A percentile compares a stretch with the other conserved stretches of the same genome.
Conservation (phyloP, 2,113 vertebrate genomes). For the Phalacrocorax brasilianus region DNA sequence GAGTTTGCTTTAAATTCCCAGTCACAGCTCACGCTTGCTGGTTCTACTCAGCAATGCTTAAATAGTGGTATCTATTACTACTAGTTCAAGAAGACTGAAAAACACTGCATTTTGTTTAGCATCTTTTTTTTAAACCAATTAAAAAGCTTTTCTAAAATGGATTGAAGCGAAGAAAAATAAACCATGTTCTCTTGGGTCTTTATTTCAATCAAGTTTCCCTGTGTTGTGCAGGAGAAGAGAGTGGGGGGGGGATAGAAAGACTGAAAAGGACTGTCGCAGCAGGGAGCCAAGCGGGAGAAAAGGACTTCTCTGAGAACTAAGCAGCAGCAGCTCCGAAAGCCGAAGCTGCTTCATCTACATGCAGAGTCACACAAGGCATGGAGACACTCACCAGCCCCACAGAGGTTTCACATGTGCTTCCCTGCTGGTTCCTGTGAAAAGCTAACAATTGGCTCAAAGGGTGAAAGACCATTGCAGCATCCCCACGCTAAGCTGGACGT, state of each 20-base stretch:
- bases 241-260: constrained; percentile 75
- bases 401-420: constrained; percentile 76
- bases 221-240: constrained; percentile 75
- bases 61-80: constrained; percentile 58
- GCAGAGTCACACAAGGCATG: constrained; percentile 89
- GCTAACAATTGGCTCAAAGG: constrained; percentile 68
- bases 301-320: constrained; percentile 89
- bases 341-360: constrained; percentile 95
- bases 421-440: constrained; percentile 80
- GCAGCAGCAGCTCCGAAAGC: constrained; percentile 82
- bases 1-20: constrained; percentile 58
- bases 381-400: constrained; percentile 74
- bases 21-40: constrained; percentile 56
- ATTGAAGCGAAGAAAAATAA: constrained; percentile 77
- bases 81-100: constrained; percentile 50
- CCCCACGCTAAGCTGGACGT: constrained; percentile 48
- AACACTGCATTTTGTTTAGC: constrained; percentile 69
- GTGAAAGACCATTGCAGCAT: constrained; percentile 60
- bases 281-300: constrained; percentile 87
- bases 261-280: constrained; percentile 91
- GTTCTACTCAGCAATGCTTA: constrained; percentile 45
- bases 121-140: constrained; percentile 73
- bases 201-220: constrained; percentile 75
- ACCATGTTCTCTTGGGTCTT: constrained; percentile 73
- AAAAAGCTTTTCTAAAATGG: constrained; percentile 75